Base-by-base conservation (phyloP, 1,140 invertebrate species). In the Chironomus striatipennis region DNA sequence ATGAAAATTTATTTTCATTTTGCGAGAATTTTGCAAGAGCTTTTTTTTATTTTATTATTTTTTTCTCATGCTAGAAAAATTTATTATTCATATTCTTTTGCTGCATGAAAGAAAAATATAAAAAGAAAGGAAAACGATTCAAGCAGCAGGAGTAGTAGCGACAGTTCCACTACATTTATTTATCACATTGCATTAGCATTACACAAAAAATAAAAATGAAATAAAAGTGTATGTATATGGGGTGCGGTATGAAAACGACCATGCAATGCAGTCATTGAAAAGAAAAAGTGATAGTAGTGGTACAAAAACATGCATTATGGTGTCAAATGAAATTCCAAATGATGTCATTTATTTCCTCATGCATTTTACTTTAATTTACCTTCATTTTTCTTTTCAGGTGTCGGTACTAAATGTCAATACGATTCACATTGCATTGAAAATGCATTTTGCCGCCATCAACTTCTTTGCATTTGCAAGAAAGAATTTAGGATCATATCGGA, bases 381-480 rank as follows among this genome's bases (percentile, higher is more conserved):
- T 57, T 43, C n/a, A 74, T 43, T 74, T 67, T 70, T 42, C 42
- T 15, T 70, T 43, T 20, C 34, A 74, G 74, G 57, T 12, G 47
- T 74, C 12, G 74, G 74, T 17, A 21, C 21, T 20, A 17, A 18
- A 74, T 74, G 74, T 20, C 64, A 21, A 9, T 74, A 74, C 65
- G 74, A 74, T 70, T 34, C n/a, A 12, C 74, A 74, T 34, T 74
- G 74, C 64, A 74, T 74, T 34, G 47, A 64, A 9, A 65, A 70
- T 17, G 74, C 74, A 17, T 74, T 67, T 70, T 74, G 74, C 34
- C 20, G 47, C 24, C 17, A 34, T 42, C 74, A 74, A 70, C 47
- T 65, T n/a, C 10, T 74, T n/a, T 74, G 74, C 65, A 43, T 64
- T 64, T 74, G 74, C 74, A 74, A 74, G 24, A 74, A 18, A 43